A percentile compares a stretch with the other conserved stretches of the same genome.
These are phyloP conservation scores for Xestobium rufovillosum DNA, from an alignment of 2,888 invertebrate species.

Conservation along the genomic window DNA sequence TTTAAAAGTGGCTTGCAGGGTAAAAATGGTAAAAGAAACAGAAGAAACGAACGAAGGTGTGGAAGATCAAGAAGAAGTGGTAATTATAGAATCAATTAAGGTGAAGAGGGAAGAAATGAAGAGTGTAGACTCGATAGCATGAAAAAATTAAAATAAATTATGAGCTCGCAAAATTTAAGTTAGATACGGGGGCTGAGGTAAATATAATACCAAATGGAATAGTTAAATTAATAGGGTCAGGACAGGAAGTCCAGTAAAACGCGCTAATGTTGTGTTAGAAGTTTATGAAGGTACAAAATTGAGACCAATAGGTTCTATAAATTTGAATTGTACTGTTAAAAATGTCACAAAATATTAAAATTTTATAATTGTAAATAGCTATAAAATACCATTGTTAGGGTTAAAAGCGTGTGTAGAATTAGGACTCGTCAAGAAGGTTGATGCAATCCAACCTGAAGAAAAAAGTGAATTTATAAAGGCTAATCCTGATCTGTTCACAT, in stretches of 20 bases:
- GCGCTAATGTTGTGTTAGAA: not conserved
- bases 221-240: not conserved
- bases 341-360: not conserved
- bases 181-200: slow-evolving; percentile 2
- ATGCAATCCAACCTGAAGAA: not conserved
- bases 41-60: not conserved
- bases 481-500: slow-evolving; percentile 13
- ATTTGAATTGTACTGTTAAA: not conserved
- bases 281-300: not conserved
- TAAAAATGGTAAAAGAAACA: not conserved
- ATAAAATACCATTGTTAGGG: slow-evolving; percentile 2
- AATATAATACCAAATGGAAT: not conserved
- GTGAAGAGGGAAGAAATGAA: not conserved
- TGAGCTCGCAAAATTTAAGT: not conserved
- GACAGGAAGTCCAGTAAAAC: not conserved
- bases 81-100: not conserved
- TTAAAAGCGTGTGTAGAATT: slow-evolving; percentile 3
- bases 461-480: not conserved
- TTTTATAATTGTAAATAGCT: no score
- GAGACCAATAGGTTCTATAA: not conserved
- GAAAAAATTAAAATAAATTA: not conserved
- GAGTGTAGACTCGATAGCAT: not conserved
- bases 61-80: not conserved
- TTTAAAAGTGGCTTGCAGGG: slow-evolving; percentile 6
- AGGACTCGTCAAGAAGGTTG: not conserved